phyloP scores from a whole-genome alignment of 2,797 vertebrate species.

The Lagothrix lagotricha region DNA sequence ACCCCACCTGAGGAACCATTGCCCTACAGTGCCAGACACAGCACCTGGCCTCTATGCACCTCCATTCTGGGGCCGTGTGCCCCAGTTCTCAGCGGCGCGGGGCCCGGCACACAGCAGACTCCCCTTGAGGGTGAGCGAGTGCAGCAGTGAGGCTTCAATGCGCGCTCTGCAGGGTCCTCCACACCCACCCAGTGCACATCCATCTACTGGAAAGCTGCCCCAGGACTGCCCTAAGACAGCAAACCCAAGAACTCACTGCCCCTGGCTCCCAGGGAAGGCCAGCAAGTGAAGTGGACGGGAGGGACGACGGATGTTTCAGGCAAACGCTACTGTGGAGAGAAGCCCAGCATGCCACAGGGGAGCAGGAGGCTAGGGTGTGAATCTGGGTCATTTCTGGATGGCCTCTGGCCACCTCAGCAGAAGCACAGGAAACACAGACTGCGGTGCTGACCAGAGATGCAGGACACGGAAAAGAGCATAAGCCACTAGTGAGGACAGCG shows the following conservation, averaged over 20 bases:
- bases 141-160: neutral
- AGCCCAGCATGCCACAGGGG: fast-evolving
- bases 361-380: no score
- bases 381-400: neutral
- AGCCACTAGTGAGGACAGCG: fast-evolving
- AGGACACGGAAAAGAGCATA: neutral
- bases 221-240: neutral
- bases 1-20: neutral
- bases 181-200: fast-evolving
- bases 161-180: neutral
- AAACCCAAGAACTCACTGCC: neutral
- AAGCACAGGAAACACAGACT: neutral
- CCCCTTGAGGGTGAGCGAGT: neutral
- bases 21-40: neutral
- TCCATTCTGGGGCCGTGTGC: neutral
- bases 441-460: neutral
- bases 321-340: neutral
- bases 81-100: neutral
- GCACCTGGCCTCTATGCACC: neutral
- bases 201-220: no score
- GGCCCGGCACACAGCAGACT: neutral
- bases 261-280: neutral
- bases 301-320: neutral
- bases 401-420: neutral
- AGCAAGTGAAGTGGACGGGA: neutral